Evolutionary conservation across 1,140 invertebrate species (phyloP), one percentile per base, ranked within the genome.

Genomic region (Chironomus striatipennis): DNA sequence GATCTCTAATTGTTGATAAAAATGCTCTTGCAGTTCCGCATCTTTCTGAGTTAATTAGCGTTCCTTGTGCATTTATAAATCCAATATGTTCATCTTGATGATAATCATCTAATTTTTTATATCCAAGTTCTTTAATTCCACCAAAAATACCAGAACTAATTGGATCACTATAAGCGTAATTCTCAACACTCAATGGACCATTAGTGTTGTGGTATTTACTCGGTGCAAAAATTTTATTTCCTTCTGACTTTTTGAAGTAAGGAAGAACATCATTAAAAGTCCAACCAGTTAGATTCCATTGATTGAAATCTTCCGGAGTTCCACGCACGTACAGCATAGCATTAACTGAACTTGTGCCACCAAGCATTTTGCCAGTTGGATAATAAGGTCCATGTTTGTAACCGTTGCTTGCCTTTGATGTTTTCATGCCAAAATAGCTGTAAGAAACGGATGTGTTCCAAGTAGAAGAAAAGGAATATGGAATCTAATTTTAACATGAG

Each of bases 101-200:
- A 7, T 91, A 86, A 77, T 90, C 88, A 24, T 83, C 86, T 74
- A 86, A 88, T 43, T 84, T 6, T 80, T 82, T 77, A 77, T 7
- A 83, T 82, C 7, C 75, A 15, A 65, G 6, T 43, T 75, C 75
- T 42, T 17, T 20, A 65, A 6, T 42, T 17, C 7, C 75, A 7
- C 65, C 20, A 17, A 65, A 18, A 42, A 75, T 95, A 0, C 92
- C 90, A 4, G 93, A 84, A 0, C 91, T 89, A 34, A 96, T 79
- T 0, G 92, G 93, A 24, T 88, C 84, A 90, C 92, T 94, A 0
- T 92, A 34, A 34, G 2, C 90, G 0, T 91, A 84, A 78, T 94
- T 93, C 80, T 94, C 92, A 0, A 95, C 91, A 0, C 93, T 94
- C 7, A 94, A 80, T 79, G 93, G 93, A 1, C 93, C 94, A 0